Evolutionary conservation across 2,113 vertebrate species (phyloP), one percentile per base, ranked within the genome.

Genomic region (Hemiprocne comata): DNA sequence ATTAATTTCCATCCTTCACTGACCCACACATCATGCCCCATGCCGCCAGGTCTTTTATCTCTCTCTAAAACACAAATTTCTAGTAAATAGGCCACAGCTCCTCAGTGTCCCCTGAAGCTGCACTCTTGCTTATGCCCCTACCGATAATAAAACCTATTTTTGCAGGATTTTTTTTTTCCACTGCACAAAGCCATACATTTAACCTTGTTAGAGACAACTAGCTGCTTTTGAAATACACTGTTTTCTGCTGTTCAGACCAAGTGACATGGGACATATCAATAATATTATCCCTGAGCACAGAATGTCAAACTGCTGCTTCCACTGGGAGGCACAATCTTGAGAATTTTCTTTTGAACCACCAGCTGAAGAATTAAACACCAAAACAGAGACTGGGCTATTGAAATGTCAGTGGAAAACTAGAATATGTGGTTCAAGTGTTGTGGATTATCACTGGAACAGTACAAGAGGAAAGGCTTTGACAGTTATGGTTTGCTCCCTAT

Each of bases 221-320:
- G 40, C 24, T 84, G 81, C 58, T 90, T 92, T 57, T 89, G 73
- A 81, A 87, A 61, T 40, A 48, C 50, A 36, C 26, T n/a, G 48
- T 8, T 90, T 76, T 89, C 58, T 73, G 73, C 40, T 62, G 23
- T 48, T 91, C 67, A 48, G 57, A 38, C 51, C 61, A 64, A 87
- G 55, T 11, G 24, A 55, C 38, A 15, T 1, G 11, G 3, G 2
- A 70, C 1, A 0, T 44, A 60, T 6, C 23, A 46, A 54, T n/a
- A 67, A 12, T 9, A 42, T 46, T 26, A 50, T 23, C 50, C 40
- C 48, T 0, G 8, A 48, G 42, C 1, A 0, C 54, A 67, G 66
- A 69, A 62, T 53, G 71, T 36, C 48, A 55, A 73, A 38, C 25
- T 25, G 28, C 61, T 73, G 54, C 38, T 75, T 55, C 31, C 34